A percentile compares a stretch with the other conserved stretches of the same genome.
phyloP scores from a whole-genome alignment of 2,797 vertebrate genomes.

The Tragelaphus oryx region DNA sequence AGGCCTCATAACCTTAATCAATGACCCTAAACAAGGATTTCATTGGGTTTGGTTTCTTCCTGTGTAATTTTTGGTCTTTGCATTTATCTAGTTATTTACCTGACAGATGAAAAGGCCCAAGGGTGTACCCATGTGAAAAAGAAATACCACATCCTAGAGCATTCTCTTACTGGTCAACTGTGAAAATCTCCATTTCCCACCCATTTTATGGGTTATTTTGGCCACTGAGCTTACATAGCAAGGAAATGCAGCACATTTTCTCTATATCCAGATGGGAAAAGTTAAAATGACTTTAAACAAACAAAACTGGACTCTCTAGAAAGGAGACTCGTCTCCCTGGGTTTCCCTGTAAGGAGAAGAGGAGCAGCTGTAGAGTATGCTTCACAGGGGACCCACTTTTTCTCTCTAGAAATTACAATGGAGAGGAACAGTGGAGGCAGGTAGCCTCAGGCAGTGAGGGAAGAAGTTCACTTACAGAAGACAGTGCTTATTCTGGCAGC shows the following conservation, averaged over 20 bases:
- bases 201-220: neutral
- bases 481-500: conserved; percentile 93
- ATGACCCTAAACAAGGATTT: neutral
- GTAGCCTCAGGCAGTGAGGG: conserved; percentile 88
- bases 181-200: neutral
- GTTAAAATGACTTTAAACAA: neutral
- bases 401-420: neutral
- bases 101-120: neutral
- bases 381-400: neutral
- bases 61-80: neutral
- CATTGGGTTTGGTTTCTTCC: neutral
- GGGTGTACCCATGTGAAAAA: neutral
- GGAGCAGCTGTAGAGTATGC: neutral
- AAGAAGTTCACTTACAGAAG: conserved; percentile 91
- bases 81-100: neutral
- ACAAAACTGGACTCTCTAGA: neutral
- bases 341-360: neutral
- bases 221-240: neutral
- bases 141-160: neutral
- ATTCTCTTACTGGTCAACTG: neutral
- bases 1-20: neutral
- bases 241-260: accelerated
- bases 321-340: neutral
- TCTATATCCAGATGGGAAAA: neutral
- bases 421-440: conserved; percentile 90